Conservation (phyloP, 1,140 invertebrate genomes). For the Neoseiulus cucumeris region DNA sequence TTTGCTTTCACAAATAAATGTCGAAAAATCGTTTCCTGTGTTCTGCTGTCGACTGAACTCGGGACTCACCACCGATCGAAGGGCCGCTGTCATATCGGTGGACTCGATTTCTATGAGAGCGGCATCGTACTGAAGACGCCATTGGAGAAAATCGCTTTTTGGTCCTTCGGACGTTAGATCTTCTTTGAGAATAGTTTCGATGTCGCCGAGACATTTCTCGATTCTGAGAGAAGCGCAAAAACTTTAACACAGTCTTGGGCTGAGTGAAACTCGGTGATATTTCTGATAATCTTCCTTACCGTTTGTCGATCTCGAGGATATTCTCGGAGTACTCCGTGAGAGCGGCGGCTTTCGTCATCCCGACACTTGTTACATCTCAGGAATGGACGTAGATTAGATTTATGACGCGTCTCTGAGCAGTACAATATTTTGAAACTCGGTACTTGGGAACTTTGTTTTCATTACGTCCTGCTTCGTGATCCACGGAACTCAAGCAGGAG, state of each 20-base stretch:
- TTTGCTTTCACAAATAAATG: no score
- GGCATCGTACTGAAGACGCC: not conserved
- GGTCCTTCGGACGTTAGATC: not conserved
- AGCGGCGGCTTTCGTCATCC: not conserved
- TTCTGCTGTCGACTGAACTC: no score
- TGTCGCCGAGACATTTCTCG: not conserved
- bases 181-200: not conserved
- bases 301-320: not conserved
- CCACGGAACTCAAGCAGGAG: not conserved
- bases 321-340: not conserved
- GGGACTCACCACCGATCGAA: not conserved
- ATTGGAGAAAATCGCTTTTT: not conserved
- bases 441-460: not conserved
- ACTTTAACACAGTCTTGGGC: not conserved
- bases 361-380: not conserved
- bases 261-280: not conserved
- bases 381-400: not conserved
- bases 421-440: not conserved
- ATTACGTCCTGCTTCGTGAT: not conserved
- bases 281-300: not conserved
- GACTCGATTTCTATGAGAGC: conserved; percentile 8
- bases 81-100: not conserved
- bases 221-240: not conserved
- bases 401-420: not conserved
- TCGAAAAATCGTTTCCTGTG: no score